Evolutionary conservation across 1,140 invertebrate species (phyloP), one percentile per base, ranked within the genome.

Genomic region (Stegodyphus dumicola): DNA sequence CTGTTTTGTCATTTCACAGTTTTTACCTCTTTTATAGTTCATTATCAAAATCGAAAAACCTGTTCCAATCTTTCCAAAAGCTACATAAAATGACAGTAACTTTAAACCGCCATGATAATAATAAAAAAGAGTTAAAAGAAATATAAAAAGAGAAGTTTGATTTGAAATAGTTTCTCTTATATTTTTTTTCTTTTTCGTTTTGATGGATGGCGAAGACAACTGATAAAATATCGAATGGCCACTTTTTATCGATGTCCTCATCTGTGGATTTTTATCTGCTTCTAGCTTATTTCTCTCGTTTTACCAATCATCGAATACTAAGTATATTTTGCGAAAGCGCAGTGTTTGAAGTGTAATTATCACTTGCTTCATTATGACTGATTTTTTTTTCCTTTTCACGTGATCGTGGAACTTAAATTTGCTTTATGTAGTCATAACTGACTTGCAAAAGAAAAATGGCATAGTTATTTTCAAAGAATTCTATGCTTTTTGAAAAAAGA

Each of bases 191-290:
- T 54, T 54, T 56, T 10, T 18, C 7, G 6, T 51, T 7, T 33
- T 70, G 77, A 79, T 69, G 7, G 77, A 79, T 79, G 77, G 51
- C 51, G 77, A 53, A 15, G 66, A 70, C 77, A 56, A 65, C 77
- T 70, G 77, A 79, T 79, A 79, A 79, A 79, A 79, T 79, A 79
- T 79, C 77, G 77, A 69, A 70, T 79, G 11, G 52, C 51, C 51
- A 13, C 69, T 56, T 79, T 69, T 79, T 79, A 79, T 79, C 77
- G 51, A 69, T 56, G 49, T 65, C 66, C 52, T 79, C 67, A 79
- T 79, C 77, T 69, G 64, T 3, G 33, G 33, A 33, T 33, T 33
- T 33, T 33, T 33, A 33, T 33, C 33, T 33, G 33, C 33, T 33
- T 33, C 33, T 33, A 33, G 33, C 33, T 33, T 33, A 3, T 33